Evolutionary conservation across 1,140 invertebrate genomes (phyloP).

Genomic region (Leptinotarsa defecta): DNA sequence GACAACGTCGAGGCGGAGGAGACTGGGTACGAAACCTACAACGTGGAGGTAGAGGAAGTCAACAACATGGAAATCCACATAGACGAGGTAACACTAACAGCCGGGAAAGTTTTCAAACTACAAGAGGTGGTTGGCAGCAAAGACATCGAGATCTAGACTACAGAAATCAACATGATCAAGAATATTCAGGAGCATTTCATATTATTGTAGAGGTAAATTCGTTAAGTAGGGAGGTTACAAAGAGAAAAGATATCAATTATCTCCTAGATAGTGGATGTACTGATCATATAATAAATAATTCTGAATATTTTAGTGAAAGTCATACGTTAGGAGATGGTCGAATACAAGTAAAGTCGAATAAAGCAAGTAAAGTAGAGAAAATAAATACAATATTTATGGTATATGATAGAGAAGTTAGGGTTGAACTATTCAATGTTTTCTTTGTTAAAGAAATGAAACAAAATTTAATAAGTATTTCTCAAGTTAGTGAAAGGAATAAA

Average conservation of each 20-base stretch:
- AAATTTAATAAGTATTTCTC: slow-evolving; percentile 47
- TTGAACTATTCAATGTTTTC: slow-evolving; percentile 47
- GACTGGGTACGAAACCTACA: background rate
- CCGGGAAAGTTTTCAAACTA: no score
- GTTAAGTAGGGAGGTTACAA: slow-evolving; percentile 4
- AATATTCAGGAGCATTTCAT: no score
- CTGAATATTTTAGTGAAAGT: slow-evolving; percentile 49
- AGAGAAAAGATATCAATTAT: slow-evolving; percentile 45
- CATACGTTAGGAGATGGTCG: slow-evolving; percentile 47
- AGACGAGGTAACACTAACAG: no score
- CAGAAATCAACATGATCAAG: no score
- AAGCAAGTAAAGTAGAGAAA: slow-evolving; percentile 52
- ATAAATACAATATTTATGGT: slow-evolving; percentile 39
- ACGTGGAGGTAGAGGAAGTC: no score
- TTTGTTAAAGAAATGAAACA: slow-evolving; percentile 47
- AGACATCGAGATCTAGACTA: no score
- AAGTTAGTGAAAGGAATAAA: slow-evolving; percentile 39
- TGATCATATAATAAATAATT: slow-evolving; percentile 53
- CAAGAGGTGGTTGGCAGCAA: no score
- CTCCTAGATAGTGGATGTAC: slow-evolving; percentile 53
- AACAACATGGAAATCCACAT: no score
- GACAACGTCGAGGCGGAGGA: slow-evolving; percentile 13
- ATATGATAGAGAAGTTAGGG: slow-evolving; percentile 39
- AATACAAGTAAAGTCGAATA: no score
- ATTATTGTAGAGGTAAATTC: background rate